Percentiles rank a stretch among this genome's conserved stretches.
Conservation (phyloP, 2,888 invertebrate species). For the Tineola bisselliella region DNA sequence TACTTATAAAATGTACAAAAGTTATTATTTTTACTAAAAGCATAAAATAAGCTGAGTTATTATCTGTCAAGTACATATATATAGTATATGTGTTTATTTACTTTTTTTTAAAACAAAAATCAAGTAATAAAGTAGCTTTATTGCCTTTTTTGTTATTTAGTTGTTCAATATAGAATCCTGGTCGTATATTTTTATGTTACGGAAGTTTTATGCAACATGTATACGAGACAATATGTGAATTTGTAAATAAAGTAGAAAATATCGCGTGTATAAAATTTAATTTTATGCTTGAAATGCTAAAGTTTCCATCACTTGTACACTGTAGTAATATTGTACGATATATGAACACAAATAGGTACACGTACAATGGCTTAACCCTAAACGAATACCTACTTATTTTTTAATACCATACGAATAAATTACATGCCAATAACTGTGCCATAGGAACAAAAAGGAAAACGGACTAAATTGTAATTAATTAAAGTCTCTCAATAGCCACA, state of each 20-base stretch:
- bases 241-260: conserved; percentile 22
- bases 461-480: no score
- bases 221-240: conserved; percentile 26
- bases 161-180: background rate
- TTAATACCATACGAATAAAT: no score
- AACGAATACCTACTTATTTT: no score
- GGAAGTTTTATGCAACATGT: conserved; percentile 30
- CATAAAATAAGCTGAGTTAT: no score
- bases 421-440: no score
- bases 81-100: no score
- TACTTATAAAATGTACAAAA: background rate
- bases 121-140: background rate
- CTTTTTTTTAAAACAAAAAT: no score
- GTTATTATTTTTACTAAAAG: background rate
- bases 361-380: conserved; percentile 30
- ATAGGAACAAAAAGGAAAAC: no score
- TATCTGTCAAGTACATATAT: no score
- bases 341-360: no score
- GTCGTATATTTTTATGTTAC: conserved; percentile 30
- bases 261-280: conserved; percentile 25
- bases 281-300: conserved; percentile 29
- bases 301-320: conserved; percentile 15
- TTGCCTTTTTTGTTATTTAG: background rate
- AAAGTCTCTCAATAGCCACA: no score
- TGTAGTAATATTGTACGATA: no score